Evolutionary conservation across 1,140 invertebrate genomes (phyloP), one percentile per base, ranked within the genome.

Genomic region (Frieseomelitta varia): DNA sequence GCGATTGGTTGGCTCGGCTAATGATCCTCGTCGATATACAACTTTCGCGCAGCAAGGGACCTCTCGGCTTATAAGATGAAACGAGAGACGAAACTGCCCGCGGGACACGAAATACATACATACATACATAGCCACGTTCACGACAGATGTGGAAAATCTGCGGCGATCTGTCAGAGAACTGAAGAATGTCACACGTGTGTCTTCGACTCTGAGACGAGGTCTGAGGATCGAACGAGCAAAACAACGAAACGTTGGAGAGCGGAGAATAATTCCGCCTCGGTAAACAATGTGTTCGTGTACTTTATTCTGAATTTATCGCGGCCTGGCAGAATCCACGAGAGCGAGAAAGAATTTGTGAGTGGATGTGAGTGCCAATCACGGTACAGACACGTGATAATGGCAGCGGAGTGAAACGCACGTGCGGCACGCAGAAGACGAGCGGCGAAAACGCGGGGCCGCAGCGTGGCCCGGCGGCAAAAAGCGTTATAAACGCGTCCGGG

Each of bases 371-470:
- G 58, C 55, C 55, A 65, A 76, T 39, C 87, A 87, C 86, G 82
- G 61, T 53, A 51, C 17, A 51, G 74, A 58, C 86, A 85, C 82
- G 74, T 88, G 86, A 88, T 88, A 81, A 88, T 39, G 30, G 51
- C 34, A 79, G 76, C 58, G 11, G 65, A 27, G 58, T 47, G 55
- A 65, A 79, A 87, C 85, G 81, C 81, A 84, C 77, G 72, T 79
- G 81, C 58, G 75, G 30, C 56, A 65, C 24, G 69, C 6, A 84
- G 8, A 30, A 63, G 63, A 55, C 47, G n/a, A 55, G 19, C 58
- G 68, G n/a, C 65, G 76, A 71, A 58, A 68, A 55, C 21, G 21
- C 56, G 56, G 56, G 21, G 11, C 61, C 71, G 56, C 47, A 34
- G 53, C 56, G 51, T 55, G 51, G 53, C 21, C 24, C 8, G 39